A percentile compares a stretch with the other conserved stretches of the same genome.
phyloP scores from a whole-genome alignment of 2,113 vertebrate genomes.

The Bambusicola thoracicus region DNA sequence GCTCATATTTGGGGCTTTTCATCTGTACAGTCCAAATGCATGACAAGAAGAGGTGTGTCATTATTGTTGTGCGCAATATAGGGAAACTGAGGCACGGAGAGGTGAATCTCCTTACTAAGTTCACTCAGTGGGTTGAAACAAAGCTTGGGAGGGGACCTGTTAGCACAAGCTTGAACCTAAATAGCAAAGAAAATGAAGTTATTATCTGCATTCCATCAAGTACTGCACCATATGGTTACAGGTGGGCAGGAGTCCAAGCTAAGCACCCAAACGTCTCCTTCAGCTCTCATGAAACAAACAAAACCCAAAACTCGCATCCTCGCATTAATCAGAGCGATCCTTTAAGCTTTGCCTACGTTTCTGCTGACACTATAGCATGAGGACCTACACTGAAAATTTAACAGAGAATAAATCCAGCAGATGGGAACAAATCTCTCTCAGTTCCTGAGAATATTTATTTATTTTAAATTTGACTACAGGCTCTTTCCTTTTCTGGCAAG shows the following conservation, averaged over 20 bases:
- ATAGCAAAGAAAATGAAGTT: slow-evolving; percentile 54
- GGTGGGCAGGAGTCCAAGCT: slow-evolving; percentile 1
- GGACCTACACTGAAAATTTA: neutral
- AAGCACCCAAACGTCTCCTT: slow-evolving; percentile 35
- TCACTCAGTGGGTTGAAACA: neutral
- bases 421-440: neutral
- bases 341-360: neutral
- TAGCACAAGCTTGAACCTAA: slow-evolving; percentile 62
- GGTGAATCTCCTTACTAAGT: neutral
- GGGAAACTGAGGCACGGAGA: neutral
- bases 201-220: slow-evolving; percentile 66
- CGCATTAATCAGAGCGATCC: neutral
- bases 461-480: neutral
- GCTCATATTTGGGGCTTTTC: neutral
- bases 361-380: neutral
- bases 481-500: neutral
- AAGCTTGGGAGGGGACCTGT: slow-evolving; percentile 47
- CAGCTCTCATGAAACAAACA: slow-evolving; percentile 37
- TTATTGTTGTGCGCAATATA: neutral
- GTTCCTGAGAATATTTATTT: neutral
- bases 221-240: slow-evolving; percentile 44
- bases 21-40: neutral
- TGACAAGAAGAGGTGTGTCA: neutral
- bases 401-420: neutral
- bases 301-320: slow-evolving; percentile 10